Percentiles rank a stretch among this genome's conserved stretches.
These are phyloP conservation scores for Magallana gigas DNA, from an alignment of 1,140 invertebrate species.

Conservation along the genomic window DNA sequence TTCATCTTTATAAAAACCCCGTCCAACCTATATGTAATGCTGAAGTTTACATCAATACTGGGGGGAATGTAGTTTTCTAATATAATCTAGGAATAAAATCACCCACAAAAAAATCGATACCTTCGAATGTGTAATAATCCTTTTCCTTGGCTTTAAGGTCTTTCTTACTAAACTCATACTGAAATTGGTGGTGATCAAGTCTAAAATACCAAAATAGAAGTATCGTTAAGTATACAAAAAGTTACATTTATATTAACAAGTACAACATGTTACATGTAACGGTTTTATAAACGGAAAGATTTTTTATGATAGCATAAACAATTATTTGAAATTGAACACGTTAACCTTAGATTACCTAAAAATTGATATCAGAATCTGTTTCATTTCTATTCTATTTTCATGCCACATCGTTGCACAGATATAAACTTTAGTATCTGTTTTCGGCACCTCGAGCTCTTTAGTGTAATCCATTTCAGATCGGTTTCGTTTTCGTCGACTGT, in stretches of 20 bases:
- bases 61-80: too few relatives aligned
- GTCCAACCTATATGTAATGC: too few relatives aligned
- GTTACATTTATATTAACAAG: too few relatives aligned
- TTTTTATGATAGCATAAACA: too few relatives aligned
- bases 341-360: constrained; percentile 61
- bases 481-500: constrained; percentile 85
- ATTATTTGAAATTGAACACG: too few relatives aligned
- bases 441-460: background rate
- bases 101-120: constrained; percentile 66
- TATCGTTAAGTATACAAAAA: too few relatives aligned
- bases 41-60: too few relatives aligned
- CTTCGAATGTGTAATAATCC: constrained; percentile 98
- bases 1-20: too few relatives aligned
- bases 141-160: constrained; percentile 88
- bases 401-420: constrained; percentile 94
- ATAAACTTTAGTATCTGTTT: constrained; percentile 63
- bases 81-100: too few relatives aligned
- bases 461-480: background rate
- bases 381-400: constrained; percentile 84
- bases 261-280: too few relatives aligned
- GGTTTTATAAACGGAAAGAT: too few relatives aligned
- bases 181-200: constrained; percentile 96
- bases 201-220: constrained; percentile 64
- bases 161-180: constrained; percentile 90
- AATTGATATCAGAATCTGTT: constrained; percentile 71